These are phyloP conservation scores for Denticeps clupeoides DNA, from an alignment of 2,797 vertebrate genomes.

Conservation along the genomic window DNA sequence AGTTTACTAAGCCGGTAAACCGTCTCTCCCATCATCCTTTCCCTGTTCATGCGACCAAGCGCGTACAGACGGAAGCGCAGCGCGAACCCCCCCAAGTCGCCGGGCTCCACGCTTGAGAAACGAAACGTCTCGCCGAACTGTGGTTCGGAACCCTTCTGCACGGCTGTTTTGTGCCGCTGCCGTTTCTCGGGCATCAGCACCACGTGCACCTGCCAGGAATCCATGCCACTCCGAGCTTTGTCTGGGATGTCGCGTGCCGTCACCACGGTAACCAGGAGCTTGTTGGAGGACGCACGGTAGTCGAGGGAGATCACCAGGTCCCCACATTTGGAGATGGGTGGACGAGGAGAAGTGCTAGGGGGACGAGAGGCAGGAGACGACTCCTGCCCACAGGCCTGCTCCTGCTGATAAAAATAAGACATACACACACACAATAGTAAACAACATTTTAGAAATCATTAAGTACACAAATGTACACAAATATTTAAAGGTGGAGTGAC, in stretches of 20 bases:
- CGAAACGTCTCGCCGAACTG: constrained; percentile 77
- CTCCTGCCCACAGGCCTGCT: constrained; percentile 44
- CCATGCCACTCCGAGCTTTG: constrained; percentile 81
- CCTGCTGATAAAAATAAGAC: constrained; percentile 36
- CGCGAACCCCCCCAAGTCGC: constrained; percentile 61
- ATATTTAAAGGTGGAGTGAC: constrained; percentile 10
- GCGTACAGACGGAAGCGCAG: constrained; percentile 87
- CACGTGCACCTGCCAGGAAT: constrained; percentile 80
- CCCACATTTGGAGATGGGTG: constrained; percentile 79
- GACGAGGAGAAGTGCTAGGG: constrained; percentile 21
- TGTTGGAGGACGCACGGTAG: constrained; percentile 65
- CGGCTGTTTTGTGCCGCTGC: constrained; percentile 73
- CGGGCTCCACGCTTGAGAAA: constrained; percentile 68
- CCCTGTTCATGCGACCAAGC: constrained; percentile 67
- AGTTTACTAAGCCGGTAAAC: constrained; percentile 67
- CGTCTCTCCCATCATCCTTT: constrained; percentile 91
- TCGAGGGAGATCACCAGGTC: constrained; percentile 71
- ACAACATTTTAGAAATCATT: too few relatives aligned
- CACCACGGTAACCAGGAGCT: constrained; percentile 67
- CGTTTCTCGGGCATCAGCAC: constrained; percentile 84
- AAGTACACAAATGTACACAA: constrained; percentile 7
- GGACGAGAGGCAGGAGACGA: constrained; percentile 31
- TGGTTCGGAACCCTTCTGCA: constrained; percentile 71
- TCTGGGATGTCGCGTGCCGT: constrained; percentile 76
- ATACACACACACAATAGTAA: constrained; percentile 3